Percentiles rank a stretch among this genome's conserved stretches.
These are phyloP conservation scores for Drosophila cardini DNA, from an alignment of 1,140 invertebrate species.

Conservation along the genomic window DNA sequence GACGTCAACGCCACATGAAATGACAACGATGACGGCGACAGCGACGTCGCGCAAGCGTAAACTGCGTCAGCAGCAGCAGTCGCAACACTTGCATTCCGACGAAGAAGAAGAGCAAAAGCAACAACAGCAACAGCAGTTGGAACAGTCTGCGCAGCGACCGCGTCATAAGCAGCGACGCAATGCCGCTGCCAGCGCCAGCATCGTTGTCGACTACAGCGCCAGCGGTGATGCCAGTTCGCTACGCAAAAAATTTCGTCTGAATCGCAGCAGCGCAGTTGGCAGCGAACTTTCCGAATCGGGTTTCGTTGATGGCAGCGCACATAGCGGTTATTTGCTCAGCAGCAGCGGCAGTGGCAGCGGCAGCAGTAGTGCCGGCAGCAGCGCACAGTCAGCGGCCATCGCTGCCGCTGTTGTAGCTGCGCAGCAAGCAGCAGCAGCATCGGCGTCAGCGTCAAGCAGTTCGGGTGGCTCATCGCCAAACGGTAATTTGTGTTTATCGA, in stretches of 20 bases:
- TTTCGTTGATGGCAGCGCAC: constrained; percentile 74
- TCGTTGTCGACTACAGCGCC: constrained; percentile 68
- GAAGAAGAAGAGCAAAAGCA: constrained; percentile 51
- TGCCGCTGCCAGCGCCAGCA: constrained; percentile 66
- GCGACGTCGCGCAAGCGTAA: constrained; percentile 66
- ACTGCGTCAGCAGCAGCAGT: constrained; percentile 62
- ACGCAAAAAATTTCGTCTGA: constrained; percentile 81
- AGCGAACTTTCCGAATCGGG: constrained; percentile 70
- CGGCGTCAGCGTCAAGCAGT: constrained; percentile 24
- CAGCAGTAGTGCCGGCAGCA: constrained; percentile 41
- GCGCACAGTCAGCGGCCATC: constrained; percentile 57
- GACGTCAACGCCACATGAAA: constrained; percentile 74
- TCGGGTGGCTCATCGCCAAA: constrained; percentile 74
- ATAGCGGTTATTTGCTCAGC: constrained; percentile 60
- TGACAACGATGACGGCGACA: constrained; percentile 22
- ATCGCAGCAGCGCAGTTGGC: constrained; percentile 52
- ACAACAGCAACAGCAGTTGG: constrained; percentile 31
- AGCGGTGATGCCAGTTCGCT: constrained; percentile 73
- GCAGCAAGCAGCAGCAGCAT: constrained; percentile 14
- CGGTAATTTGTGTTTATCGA: constrained; percentile 62
- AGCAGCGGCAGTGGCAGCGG: constrained; percentile 32
- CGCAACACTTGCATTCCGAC: constrained; percentile 40
- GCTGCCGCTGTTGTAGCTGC: constrained; percentile 42
- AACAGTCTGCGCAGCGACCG: constrained; percentile 40
- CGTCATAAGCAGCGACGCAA: constrained; percentile 76